These are phyloP conservation scores for Argyresthia albistria DNA, from an alignment of 2,888 invertebrate species.

Conservation along the genomic window DNA sequence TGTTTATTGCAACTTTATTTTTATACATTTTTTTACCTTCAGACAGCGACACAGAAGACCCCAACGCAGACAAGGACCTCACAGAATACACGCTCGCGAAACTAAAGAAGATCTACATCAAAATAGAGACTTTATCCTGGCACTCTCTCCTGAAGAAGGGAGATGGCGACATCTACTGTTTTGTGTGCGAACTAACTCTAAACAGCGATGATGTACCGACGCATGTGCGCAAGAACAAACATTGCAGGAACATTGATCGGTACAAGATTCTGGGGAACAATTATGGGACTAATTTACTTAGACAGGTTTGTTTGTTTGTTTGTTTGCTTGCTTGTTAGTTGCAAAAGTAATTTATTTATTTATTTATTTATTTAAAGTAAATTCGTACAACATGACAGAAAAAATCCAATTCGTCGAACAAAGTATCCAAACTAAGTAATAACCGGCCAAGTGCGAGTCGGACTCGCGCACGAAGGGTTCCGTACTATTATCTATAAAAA, in stretches of 20 bases:
- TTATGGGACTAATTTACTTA: constrained; percentile 21
- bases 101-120: constrained; percentile 15
- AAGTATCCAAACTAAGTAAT: too few species aligned
- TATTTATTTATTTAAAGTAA: too few species aligned
- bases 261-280: constrained; percentile 20
- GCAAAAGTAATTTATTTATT: too few species aligned
- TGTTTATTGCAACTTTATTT: too few species aligned
- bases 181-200: constrained; percentile 10
- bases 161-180: constrained; percentile 17
- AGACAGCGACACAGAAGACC: neutral
- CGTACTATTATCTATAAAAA: too few species aligned
- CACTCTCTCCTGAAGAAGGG: constrained; percentile 17
- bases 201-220: constrained; percentile 5
- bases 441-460: too few species aligned
- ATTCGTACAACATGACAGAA: too few species aligned
- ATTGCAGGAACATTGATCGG: constrained; percentile 17
- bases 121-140: constrained; percentile 13
- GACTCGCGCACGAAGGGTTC: too few species aligned
- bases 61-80: constrained; percentile 2
- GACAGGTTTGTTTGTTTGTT: constrained; percentile 27
- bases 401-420: too few species aligned
- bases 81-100: constrained; percentile 20
- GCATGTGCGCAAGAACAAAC: constrained; percentile 14
- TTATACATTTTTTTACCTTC: too few species aligned
- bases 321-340: too few species aligned